Evolutionary conservation across 2,113 vertebrate genomes (phyloP), one percentile per base, ranked within the genome.

Genomic region (Halichoeres trimaculatus): DNA sequence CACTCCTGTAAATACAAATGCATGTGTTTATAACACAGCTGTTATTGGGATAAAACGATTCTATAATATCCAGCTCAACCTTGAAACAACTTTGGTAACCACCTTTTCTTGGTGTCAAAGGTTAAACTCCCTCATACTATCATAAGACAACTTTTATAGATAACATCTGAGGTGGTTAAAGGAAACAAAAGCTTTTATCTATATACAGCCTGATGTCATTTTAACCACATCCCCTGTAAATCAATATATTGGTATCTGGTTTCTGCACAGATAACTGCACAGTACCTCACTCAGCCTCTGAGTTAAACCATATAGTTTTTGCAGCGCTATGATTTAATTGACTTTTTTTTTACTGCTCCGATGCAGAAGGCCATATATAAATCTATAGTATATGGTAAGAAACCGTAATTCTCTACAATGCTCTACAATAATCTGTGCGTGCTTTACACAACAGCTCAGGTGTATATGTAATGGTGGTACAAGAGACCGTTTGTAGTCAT

Each of bases 141-240:
- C 50, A 20, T 4, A 0, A 9, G 20, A 4, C 54, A 23, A 51
- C 16, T 35, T 60, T 0, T 19, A 48, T 20, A 17, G 36, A 72
- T 8, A 50, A 48, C 2, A 71, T 62, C 35, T 11, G 19, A 59
- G 47, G 9, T 24, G 38, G 14, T 23, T n/a, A 79, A 60, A 34
- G 50, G 16, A 66, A 60, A 66, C n/a, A 0, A 36, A 65, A 72
- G 40, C 10, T 58, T 75, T 47, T n/a, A 47, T 68, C 10, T 16
- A 14, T 23, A 8, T 14, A 34, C 13, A n/a, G 40, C 5, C 8
- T 24, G 3, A 43, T 66, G 48, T 74, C 2, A 79, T 60, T 54
- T 40, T 19, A 30, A 3, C 66, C 72, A 71, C 26, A 40, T 78
- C 40, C 60, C 12, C 61, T 71, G 8, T 14, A 30, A 80, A 77